A percentile compares a stretch with the other conserved stretches of the same genome.
These are phyloP conservation scores for Pseudomyrmex cubaensis DNA, from an alignment of 1,140 invertebrate genomes.

Conservation along the genomic window DNA sequence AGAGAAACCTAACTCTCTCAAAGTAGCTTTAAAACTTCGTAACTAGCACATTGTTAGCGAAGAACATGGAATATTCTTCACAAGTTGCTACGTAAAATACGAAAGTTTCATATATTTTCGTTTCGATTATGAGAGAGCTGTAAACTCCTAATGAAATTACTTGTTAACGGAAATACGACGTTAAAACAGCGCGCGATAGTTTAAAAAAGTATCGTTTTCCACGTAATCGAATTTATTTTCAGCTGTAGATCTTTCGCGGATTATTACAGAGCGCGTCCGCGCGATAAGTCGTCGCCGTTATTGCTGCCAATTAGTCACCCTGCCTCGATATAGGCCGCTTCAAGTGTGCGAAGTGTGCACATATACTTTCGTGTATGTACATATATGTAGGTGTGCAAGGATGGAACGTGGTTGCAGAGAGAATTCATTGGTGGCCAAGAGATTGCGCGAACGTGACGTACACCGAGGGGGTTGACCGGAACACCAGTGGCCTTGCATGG, in stretches of 20 bases:
- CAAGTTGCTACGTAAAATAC: background rate
- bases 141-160: constrained; percentile 16
- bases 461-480: background rate
- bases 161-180: constrained; percentile 6
- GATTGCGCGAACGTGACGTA: constrained; percentile 6
- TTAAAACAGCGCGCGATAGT: background rate
- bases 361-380: background rate
- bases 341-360: background rate
- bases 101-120: constrained; percentile 12
- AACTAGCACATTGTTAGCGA: constrained; percentile 21
- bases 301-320: constrained; percentile 62
- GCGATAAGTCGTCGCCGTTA: constrained; percentile 58
- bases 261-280: constrained; percentile 13
- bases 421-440: constrained; percentile 20
- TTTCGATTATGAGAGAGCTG: background rate
- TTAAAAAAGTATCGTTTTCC: constrained; percentile 18
- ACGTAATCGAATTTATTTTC: background rate
- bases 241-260: constrained; percentile 27
- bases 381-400: background rate
- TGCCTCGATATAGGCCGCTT: constrained; percentile 16
- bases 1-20: background rate
- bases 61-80: background rate
- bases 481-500: constrained; percentile 5
- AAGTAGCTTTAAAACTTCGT: constrained; percentile 7
- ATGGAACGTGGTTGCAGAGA: background rate